phyloP scores from a whole-genome alignment of 2,113 vertebrate genomes.

The Phalacrocorax aristotelis region DNA sequence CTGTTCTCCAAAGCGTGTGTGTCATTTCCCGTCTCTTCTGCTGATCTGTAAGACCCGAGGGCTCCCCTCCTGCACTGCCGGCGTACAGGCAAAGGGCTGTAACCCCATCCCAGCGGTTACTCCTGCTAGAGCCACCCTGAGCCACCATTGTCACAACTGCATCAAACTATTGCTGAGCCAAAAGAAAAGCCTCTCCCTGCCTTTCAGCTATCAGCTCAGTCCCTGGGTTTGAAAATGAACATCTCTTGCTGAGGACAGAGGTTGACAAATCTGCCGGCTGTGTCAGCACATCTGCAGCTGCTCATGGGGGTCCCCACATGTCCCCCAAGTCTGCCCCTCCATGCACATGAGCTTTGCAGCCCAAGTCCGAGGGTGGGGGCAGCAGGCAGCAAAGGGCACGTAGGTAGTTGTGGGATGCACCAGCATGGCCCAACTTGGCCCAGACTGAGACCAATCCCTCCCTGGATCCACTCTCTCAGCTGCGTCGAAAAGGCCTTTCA shows the following conservation, averaged over 20 bases:
- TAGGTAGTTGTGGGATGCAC: background rate
- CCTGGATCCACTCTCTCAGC: background rate
- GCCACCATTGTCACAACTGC: background rate
- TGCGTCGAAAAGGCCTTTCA: background rate
- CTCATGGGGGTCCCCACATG: fast-evolving
- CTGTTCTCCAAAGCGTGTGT: background rate
- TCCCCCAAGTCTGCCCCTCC: background rate
- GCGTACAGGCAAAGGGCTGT: background rate
- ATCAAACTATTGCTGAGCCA: background rate
- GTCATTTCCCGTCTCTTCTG: constrained; percentile 33
- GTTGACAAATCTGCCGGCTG: background rate
- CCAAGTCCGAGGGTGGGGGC: background rate
- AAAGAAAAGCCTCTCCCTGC: background rate
- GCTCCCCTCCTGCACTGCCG: background rate
- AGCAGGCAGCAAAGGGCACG: fast-evolving
- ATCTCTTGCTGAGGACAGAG: background rate
- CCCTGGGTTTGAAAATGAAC: background rate
- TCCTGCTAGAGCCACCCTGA: background rate
- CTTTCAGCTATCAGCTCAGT: background rate
- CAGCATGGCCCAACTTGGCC: background rate
- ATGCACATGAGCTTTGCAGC: background rate
- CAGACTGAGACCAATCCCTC: fast-evolving
- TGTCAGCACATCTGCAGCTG: fast-evolving
- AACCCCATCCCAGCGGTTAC: background rate
- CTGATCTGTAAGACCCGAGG: background rate